Conservation (phyloP, 1,140 invertebrate genomes). For the Micrasema longulum region DNA sequence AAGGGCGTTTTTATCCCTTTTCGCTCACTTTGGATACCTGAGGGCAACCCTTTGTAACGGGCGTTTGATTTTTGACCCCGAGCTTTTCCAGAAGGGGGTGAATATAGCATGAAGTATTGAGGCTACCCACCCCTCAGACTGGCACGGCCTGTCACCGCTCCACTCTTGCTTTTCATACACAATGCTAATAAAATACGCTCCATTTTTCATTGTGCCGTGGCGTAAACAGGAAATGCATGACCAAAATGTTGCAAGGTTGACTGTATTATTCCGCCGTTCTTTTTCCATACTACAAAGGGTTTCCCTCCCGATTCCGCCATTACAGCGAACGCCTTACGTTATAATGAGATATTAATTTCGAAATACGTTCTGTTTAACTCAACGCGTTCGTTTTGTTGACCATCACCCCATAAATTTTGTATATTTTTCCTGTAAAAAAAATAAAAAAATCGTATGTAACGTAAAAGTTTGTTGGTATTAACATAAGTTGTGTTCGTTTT, state of each 20-base stretch:
- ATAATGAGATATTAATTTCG: too few species aligned
- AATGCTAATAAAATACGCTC: constrained; percentile 37
- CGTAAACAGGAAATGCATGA: constrained; percentile 42
- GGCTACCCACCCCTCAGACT: constrained; percentile 11
- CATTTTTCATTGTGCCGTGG: constrained; percentile 34
- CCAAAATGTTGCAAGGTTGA: constrained; percentile 30
- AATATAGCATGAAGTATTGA: background rate
- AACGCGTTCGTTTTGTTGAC: too few species aligned
- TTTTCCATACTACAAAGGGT: constrained; percentile 13
- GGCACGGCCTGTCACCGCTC: constrained; percentile 37
- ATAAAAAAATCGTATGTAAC: background rate
- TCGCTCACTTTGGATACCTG: too few species aligned
- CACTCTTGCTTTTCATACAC: constrained; percentile 45
- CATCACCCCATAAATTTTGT: too few species aligned
- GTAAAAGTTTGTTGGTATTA: too few species aligned
- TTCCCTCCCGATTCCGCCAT: background rate
- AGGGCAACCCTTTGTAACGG: constrained; percentile 18
- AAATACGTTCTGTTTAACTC: too few species aligned
- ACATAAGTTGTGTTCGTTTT: too few species aligned
- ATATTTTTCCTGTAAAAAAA: background rate
- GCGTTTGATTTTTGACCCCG: constrained; percentile 40
- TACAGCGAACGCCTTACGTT: too few species aligned
- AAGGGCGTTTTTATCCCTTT: too few species aligned
- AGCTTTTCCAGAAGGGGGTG: constrained; percentile 12
- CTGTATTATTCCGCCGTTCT: constrained; percentile 24